Percentiles rank a stretch among this genome's conserved stretches.
These are phyloP conservation scores for Hirtodrosophila cameraria DNA, from an alignment of 2,888 invertebrate genomes.

Conservation along the genomic window DNA sequence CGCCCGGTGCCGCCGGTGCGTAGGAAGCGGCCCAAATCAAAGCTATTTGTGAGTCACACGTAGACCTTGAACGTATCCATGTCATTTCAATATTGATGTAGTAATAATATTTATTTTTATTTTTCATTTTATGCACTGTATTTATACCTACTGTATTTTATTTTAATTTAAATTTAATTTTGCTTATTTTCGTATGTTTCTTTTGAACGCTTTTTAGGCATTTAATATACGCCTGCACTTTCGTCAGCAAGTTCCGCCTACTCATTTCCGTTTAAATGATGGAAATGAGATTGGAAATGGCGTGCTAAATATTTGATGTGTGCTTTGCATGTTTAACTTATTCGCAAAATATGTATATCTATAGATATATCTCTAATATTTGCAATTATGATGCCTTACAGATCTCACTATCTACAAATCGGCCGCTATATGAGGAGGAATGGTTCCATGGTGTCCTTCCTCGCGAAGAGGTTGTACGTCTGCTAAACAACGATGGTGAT, in stretches of 20 bases:
- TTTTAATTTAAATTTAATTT: slow-evolving; percentile 20
- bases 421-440: slow-evolving; percentile 94
- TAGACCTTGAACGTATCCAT: slow-evolving; percentile 45
- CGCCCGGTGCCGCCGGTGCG: slow-evolving; percentile 82
- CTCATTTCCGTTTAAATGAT: slow-evolving; percentile 60
- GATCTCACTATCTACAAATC: slow-evolving; percentile 85
- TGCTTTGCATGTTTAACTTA: slow-evolving; percentile 62
- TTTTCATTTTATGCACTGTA: slow-evolving; percentile 27
- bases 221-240: slow-evolving; percentile 49
- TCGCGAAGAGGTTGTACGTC: slow-evolving; percentile 96
- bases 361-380: slow-evolving; percentile 9
- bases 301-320: slow-evolving; percentile 49
- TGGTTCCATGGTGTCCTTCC: slow-evolving; percentile 99
- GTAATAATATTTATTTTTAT: slow-evolving; percentile 25
- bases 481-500: slow-evolving; percentile 96
- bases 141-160: slow-evolving; percentile 32
- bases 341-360: slow-evolving; percentile 4
- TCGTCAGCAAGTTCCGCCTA: slow-evolving; percentile 59
- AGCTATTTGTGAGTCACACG: slow-evolving; percentile 74
- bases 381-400: slow-evolving; percentile 46
- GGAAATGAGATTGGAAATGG: slow-evolving; percentile 47
- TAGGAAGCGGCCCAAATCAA: slow-evolving; percentile 81
- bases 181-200: slow-evolving; percentile 25
- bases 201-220: slow-evolving; percentile 15
- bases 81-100: slow-evolving; percentile 38